Evolutionary conservation across 2,888 invertebrate species (phyloP).

Genomic region (Coenonympha glycerion): DNA sequence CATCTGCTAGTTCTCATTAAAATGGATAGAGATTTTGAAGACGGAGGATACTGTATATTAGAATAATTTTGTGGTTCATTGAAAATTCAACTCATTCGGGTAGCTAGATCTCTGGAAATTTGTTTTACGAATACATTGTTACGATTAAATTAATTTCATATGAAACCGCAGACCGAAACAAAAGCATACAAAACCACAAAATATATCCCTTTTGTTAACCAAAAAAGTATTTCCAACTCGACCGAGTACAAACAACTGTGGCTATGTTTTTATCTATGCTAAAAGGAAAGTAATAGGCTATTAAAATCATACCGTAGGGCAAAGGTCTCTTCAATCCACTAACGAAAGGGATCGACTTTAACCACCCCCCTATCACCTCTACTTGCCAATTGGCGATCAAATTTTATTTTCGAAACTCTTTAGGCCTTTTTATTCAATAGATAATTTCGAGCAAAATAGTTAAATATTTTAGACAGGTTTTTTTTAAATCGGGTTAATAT

Average conservation of each 20-base stretch:
- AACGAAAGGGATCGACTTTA: conserved; percentile 25
- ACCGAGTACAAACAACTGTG: conserved; percentile 4
- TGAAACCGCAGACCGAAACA: too few relatives aligned
- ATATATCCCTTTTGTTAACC: neutral
- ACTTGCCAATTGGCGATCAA: conserved; percentile 13
- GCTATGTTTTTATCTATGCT: conserved; percentile 16
- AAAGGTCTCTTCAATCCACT: conserved; percentile 21
- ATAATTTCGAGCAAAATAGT: too few relatives aligned
- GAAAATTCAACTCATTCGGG: too few relatives aligned
- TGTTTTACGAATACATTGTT: too few relatives aligned
- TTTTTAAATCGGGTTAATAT: too few relatives aligned
- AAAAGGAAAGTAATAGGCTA: conserved; percentile 25
- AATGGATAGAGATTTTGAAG: too few relatives aligned
- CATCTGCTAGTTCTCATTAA: too few relatives aligned
- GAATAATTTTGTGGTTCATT: too few relatives aligned
- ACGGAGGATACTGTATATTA: too few relatives aligned
- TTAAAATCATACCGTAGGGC: conserved; percentile 25
- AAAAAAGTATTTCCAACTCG: neutral
- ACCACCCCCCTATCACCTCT: conserved; percentile 16
- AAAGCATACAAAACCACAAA: neutral
- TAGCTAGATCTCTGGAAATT: too few relatives aligned
- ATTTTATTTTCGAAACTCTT: conserved; percentile 10
- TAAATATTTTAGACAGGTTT: too few relatives aligned
- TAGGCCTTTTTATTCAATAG: neutral
- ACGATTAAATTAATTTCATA: too few relatives aligned